Evolutionary conservation across 1,140 invertebrate genomes (phyloP), one percentile per base, ranked within the genome.

Genomic region (Anastrepha ludens): DNA sequence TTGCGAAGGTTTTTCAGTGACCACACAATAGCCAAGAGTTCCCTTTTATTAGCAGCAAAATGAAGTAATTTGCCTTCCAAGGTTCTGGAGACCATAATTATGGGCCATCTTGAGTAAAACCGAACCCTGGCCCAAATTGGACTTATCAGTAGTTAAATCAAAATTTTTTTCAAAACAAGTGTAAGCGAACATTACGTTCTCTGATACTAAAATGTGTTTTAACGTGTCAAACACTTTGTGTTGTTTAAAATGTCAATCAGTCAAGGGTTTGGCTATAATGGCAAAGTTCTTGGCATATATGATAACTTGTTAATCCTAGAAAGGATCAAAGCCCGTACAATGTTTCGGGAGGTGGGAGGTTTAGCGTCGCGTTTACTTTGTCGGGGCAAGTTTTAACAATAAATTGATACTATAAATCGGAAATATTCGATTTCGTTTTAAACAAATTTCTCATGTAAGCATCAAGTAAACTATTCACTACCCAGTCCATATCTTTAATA

Each of bases 21-120:
- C 92, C 93, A 94, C 0, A 95, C 90, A 7, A 95, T 93, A 0
- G 94, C 94, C 15, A 95, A 89, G 60, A 94, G 89, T 92, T 95
- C 94, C 88, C 93, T 93, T 90, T 94, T 93, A 13, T 91, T 93
- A 9, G 91, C 59, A 1, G 47, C 81, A 58, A 58, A 64, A 62
- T 87, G 29, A 41, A 55, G 55, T 20, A 58, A 47, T 7, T 44
- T 50, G 7, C 50, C 47, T 8, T 88, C 92, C 8, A 94, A 88
- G 15, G 89, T 93, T 86, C 90, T 88, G 85, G 91, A 92, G 4
- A 90, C 90, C 88, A 92, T 93, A 29, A 89, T 89, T 13, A 90
- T 85, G 3, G 91, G 91, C 44, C 89, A 11, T 89, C 85, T 87
- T 93, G 91, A 1, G 87, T 86, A 93, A 85, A 29, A 90, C 89